phyloP scores from a whole-genome alignment of 2,797 vertebrate genomes.

The Vireo griseus region DNA sequence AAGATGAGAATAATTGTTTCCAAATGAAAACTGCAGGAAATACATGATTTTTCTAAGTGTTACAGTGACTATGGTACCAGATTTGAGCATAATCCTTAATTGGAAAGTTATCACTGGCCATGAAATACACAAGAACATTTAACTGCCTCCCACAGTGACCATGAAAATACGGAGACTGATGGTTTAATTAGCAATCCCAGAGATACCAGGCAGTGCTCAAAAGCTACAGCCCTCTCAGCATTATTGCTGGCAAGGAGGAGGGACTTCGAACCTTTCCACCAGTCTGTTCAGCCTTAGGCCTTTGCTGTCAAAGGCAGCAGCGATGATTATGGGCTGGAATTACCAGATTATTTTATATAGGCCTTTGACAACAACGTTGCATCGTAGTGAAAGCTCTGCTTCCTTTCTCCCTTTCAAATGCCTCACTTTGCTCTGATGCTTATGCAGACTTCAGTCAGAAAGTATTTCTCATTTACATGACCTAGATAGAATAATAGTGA shows the following conservation, averaged over 20 bases:
- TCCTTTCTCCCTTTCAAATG: background rate
- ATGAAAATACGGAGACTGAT: slow-evolving; percentile 28
- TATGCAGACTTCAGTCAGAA: slow-evolving; percentile 42
- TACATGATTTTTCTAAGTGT: background rate
- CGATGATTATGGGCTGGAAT: slow-evolving; percentile 15
- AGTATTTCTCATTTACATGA: slow-evolving; percentile 63
- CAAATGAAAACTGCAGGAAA: slow-evolving; percentile 2
- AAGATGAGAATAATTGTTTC: background rate
- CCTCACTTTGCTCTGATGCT: background rate
- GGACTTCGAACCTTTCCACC: background rate
- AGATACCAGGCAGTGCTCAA: background rate
- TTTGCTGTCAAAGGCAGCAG: background rate
- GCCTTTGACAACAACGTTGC: background rate
- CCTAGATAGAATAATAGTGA: slow-evolving; percentile 60
- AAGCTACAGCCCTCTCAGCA: background rate
- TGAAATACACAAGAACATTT: slow-evolving; percentile 18
- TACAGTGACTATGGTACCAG: background rate
- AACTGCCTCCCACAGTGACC: slow-evolving; percentile 31
- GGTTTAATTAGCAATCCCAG: slow-evolving; percentile 47
- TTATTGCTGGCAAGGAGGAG: background rate
- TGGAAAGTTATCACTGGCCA: slow-evolving; percentile 7
- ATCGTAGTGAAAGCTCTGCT: background rate
- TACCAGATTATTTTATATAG: slow-evolving; percentile 8
- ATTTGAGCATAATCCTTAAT: slow-evolving; percentile 34
- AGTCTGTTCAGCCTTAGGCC: background rate